Percentiles rank a stretch among this genome's conserved stretches.
Evolutionary conservation across 2,888 invertebrate species (phyloP).

Genomic region (Norana najaformis): DNA sequence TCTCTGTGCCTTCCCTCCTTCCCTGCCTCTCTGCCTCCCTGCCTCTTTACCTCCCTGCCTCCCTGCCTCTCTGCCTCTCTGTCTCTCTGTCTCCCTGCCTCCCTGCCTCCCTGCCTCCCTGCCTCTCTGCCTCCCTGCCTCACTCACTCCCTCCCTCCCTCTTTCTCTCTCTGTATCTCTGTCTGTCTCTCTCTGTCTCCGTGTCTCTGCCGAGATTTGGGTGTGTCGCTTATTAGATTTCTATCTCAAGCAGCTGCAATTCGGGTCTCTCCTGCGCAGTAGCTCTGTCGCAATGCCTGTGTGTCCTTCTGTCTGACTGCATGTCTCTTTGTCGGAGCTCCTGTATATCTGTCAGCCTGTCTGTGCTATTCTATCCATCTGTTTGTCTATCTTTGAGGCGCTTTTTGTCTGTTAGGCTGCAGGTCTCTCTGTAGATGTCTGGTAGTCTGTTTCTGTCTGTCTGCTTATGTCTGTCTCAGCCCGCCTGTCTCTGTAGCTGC

Average conservation of each 20-base stretch:
- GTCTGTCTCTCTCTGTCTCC: neutral
- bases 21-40: neutral
- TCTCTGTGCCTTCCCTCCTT: too few relatives aligned
- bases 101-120: neutral
- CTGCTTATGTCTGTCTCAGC: neutral
- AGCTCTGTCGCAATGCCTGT: too few relatives aligned
- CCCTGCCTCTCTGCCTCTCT: neutral
- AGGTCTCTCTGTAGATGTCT: too few relatives aligned
- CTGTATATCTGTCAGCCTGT: too few relatives aligned
- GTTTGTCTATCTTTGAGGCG: too few relatives aligned
- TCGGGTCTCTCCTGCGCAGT: too few relatives aligned
- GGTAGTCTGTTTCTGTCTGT: too few relatives aligned
- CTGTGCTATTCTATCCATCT: too few relatives aligned
- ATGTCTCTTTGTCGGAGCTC: too few relatives aligned
- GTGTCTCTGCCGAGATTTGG: neutral
- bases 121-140: neutral
- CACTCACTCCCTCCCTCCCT: neutral
- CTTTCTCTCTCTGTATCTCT: neutral
- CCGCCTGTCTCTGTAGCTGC: neutral
- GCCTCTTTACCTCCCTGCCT: neutral
- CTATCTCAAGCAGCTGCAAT: too few relatives aligned
- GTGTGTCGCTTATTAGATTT: neutral
- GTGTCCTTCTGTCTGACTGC: too few relatives aligned
- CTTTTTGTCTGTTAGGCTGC: too few relatives aligned
- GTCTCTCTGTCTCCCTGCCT: neutral